Conservation (phyloP, 2,113 vertebrate genomes). For the Electrona antarctica region DNA sequence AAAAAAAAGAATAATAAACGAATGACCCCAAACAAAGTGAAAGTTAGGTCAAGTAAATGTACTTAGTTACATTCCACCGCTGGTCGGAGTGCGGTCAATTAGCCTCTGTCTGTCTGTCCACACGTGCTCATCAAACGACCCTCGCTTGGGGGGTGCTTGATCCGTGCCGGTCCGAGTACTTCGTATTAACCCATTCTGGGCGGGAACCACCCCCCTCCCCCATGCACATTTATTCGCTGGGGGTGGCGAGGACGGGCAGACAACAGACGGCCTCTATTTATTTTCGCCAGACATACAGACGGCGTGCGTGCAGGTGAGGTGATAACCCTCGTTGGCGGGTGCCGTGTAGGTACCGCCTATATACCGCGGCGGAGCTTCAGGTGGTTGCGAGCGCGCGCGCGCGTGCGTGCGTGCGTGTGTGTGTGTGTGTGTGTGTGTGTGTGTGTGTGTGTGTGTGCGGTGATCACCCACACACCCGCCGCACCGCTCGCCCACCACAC, state of each 20-base stretch:
- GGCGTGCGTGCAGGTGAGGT: constrained; percentile 39
- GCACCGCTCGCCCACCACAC: constrained; percentile 60
- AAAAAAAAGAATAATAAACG: too few relatives aligned
- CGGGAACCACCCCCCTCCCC: not conserved
- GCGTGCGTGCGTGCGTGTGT: too few relatives aligned
- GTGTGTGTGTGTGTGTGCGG: constrained; percentile 35
- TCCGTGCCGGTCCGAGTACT: constrained; percentile 28
- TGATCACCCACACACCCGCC: constrained; percentile 62
- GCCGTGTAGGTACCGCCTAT: too few relatives aligned
- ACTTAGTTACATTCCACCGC: constrained; percentile 18
- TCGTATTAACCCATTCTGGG: constrained; percentile 1
- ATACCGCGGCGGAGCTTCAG: constrained; percentile 10
- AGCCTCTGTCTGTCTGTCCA: constrained; percentile 41
- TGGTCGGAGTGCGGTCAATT: constrained; percentile 49
- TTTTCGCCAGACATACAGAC: constrained; percentile 44
- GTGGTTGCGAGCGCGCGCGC: too few relatives aligned
- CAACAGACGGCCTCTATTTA: constrained; percentile 35
- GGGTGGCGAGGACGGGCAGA: not conserved
- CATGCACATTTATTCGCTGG: too few relatives aligned
- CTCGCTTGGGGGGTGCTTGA: constrained; percentile 20
- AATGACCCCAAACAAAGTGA: too few relatives aligned
- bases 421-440: too few relatives aligned
- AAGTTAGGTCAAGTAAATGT: not conserved
- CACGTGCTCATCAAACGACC: constrained; percentile 48
- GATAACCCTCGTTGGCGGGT: constrained; percentile 20